Conservation (phyloP, 2,113 vertebrate species). For the Lathamus discolor region DNA sequence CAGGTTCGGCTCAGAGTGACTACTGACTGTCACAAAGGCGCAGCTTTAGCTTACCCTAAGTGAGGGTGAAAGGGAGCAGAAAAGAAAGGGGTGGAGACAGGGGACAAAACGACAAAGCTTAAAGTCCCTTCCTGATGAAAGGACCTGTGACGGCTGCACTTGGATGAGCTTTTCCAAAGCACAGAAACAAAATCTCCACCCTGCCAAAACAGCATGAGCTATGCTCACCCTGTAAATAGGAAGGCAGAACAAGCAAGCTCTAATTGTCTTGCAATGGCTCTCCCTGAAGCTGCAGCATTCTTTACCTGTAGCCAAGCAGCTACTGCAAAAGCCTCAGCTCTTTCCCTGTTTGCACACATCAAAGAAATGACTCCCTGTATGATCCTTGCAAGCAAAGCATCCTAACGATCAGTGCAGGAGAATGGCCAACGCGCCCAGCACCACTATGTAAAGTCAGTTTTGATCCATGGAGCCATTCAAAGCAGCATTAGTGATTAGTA, state of each 20-base stretch:
- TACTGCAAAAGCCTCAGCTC: not conserved
- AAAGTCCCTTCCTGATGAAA: not conserved
- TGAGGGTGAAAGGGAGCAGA: not conserved
- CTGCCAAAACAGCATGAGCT: not conserved
- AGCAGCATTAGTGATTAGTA: constrained; percentile 30
- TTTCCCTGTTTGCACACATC: not conserved
- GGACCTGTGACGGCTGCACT: not conserved
- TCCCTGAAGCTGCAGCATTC: not conserved
- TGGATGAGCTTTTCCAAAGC: not conserved
- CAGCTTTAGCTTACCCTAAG: not conserved
- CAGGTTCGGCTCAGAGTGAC: not conserved
- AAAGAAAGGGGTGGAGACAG: not conserved
- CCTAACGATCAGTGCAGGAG: constrained; percentile 25
- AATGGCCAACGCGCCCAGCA: not conserved
- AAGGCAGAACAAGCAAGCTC: not conserved
- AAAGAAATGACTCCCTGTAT: constrained; percentile 44
- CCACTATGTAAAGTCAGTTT: constrained; percentile 1
- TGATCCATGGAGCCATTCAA: constrained; percentile 50
- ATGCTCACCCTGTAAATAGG: not conserved
- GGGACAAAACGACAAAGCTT: not conserved
- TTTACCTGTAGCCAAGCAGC: constrained; percentile 5
- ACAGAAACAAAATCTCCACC: not conserved
- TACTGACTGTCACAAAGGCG: not conserved
- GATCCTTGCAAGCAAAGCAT: not conserved
- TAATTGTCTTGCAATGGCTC: not conserved